phyloP scores from a whole-genome alignment of 1,140 invertebrate genomes.

The Cydia fagiglandana region DNA sequence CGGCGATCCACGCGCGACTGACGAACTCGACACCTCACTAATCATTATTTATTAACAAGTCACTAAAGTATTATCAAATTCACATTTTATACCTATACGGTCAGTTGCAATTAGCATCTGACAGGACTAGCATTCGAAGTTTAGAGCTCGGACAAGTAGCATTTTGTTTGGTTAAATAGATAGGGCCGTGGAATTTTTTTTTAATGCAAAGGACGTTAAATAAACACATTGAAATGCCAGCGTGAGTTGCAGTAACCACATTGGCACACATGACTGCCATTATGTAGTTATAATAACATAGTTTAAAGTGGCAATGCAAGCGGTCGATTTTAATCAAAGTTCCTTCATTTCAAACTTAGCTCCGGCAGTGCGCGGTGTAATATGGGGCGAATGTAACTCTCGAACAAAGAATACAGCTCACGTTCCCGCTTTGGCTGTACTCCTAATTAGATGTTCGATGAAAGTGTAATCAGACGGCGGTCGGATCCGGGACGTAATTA shows the following conservation, averaged over 20 bases:
- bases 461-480: slow-evolving; percentile 78
- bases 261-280: not conserved
- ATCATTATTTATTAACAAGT: not conserved
- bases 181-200: too few relatives aligned
- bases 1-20: slow-evolving; percentile 39
- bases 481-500: slow-evolving; percentile 76
- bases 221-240: too few relatives aligned
- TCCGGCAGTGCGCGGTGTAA: slow-evolving; percentile 49
- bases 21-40: not conserved
- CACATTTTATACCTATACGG: too few relatives aligned
- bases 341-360: slow-evolving; percentile 60
- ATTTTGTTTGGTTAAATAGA: too few relatives aligned
- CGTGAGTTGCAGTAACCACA: not conserved
- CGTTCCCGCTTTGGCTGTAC: slow-evolving; percentile 66
- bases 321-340: slow-evolving; percentile 67
- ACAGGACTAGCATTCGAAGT: too few relatives aligned
- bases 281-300: slow-evolving; percentile 20
- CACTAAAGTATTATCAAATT: too few relatives aligned
- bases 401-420: slow-evolving; percentile 69
- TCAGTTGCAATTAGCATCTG: too few relatives aligned
- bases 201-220: not conserved
- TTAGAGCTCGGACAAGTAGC: too few relatives aligned
- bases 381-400: slow-evolving; percentile 58
- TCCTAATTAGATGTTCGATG: slow-evolving; percentile 78
- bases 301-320: slow-evolving; percentile 41